These are phyloP conservation scores for Lasioglossum figueresi DNA, from an alignment of 2,888 invertebrate species.

Conservation along the genomic window DNA sequence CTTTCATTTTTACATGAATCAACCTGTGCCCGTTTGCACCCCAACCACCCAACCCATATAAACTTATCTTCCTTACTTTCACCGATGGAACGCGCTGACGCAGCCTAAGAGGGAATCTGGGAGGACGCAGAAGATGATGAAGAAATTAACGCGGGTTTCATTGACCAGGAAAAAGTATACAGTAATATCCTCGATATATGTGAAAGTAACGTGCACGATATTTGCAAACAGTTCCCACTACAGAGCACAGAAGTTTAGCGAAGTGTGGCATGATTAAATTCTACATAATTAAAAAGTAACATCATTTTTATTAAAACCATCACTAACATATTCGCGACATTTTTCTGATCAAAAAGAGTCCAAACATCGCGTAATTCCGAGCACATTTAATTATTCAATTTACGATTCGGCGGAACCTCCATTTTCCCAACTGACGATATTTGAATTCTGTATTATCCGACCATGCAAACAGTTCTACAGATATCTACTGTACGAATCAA, in stretches of 20 bases:
- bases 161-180: neutral
- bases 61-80: conserved; percentile 2
- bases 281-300: neutral
- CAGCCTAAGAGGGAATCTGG: neutral
- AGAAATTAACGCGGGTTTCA: neutral
- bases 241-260: neutral
- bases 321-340: neutral
- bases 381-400: neutral
- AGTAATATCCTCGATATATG: neutral
- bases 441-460: no score
- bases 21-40: neutral
- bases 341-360: neutral
- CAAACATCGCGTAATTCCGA: neutral
- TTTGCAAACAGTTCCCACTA: neutral
- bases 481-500: no score
- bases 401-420: no score
- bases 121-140: neutral
- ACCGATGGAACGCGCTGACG: neutral
- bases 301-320: neutral
- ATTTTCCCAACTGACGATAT: no score
- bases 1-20: neutral
- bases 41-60: neutral
- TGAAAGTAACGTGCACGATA: neutral
- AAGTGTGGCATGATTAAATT: neutral
- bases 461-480: no score